Evolutionary conservation across 1,140 invertebrate species (phyloP), one percentile per base, ranked within the genome.

Genomic region (Heliothis virescens): DNA sequence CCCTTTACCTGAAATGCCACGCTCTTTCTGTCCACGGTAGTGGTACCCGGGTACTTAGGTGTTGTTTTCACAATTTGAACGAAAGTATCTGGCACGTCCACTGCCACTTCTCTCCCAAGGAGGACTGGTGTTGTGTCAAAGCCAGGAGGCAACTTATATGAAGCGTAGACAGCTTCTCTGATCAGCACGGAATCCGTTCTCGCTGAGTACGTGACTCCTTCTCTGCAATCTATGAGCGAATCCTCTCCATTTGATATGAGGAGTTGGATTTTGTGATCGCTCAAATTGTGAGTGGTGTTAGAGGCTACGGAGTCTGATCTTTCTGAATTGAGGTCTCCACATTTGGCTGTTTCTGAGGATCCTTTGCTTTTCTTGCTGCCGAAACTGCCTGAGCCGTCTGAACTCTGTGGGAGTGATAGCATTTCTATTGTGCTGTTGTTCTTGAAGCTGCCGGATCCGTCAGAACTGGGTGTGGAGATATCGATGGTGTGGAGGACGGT

Each of bases 41-140:
- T 89, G 83, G 90, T 92, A 83, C 96, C 96, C n/a, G 97, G 97
- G 91, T 97, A 97, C 81, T 97, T 96, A n/a, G 97, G 97, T 26
- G 97, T 96, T 18, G 96, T 95, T 95, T 97, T 97, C 83, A 96
- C 95, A 21, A 96, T 96, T 84, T 96, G 97, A n/a, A 97, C 95
- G 87, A 97, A 97, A 85, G 96, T 96, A 60, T 97, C 96, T 1
- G 97, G 97, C 79, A 97, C 97, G 87, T 97, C 97, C 26, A 97
- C 97, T 10, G 97, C 96, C 83, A 97, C 95, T 86, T 97, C 97
- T 74, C 97, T 95, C 75, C 96, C 96, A 55, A 95, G 94, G 62
- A 95, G 87, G 76, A 93, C 95, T 55, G 91, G 95, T 76, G 94
- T 95, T 74, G 90, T 93, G 82, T 93, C 91, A 72, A 94, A 94